Conservation (phyloP, 1,140 invertebrate genomes). For the Ostrea edulis region DNA sequence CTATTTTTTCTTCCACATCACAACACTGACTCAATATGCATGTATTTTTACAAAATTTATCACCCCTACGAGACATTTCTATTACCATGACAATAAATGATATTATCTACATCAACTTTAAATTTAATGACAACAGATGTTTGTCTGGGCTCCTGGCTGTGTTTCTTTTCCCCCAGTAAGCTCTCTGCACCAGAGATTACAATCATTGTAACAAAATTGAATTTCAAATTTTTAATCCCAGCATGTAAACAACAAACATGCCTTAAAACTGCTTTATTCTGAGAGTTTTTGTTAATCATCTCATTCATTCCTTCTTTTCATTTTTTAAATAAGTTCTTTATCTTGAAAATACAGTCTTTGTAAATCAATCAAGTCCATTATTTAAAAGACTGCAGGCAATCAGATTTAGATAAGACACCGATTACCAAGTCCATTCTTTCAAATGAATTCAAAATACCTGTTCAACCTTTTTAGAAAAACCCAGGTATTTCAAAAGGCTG, state of each 20-base stretch:
- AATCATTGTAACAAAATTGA: not conserved
- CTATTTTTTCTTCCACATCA: not conserved
- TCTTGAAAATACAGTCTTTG: not conserved
- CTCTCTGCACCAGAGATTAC: not conserved
- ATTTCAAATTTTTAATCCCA: not conserved
- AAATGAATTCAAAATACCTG: not conserved
- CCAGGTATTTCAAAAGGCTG: not conserved
- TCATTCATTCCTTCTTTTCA: not conserved
- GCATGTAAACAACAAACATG: not conserved
- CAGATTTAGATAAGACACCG: not conserved
- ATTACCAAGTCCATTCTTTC: not conserved
- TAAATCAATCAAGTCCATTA: not conserved
- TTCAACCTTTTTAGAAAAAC: not conserved
- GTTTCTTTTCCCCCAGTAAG: not conserved
- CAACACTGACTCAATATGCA: not conserved
- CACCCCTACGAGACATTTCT: not conserved
- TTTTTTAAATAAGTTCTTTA: not conserved
- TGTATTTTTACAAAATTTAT: not conserved
- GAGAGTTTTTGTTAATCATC: not conserved
- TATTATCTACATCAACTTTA: conserved; percentile 18
- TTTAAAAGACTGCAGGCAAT: not conserved
- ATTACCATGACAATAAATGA: conserved; percentile 32
- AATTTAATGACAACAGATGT: conserved; percentile 23
- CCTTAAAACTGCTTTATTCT: not conserved
- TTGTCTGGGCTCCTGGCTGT: not conserved